These are phyloP conservation scores for Hydractinia echinata DNA, from an alignment of 30 jellyfish, hydroid and myxozoan species.

Conservation along the genomic window DNA sequence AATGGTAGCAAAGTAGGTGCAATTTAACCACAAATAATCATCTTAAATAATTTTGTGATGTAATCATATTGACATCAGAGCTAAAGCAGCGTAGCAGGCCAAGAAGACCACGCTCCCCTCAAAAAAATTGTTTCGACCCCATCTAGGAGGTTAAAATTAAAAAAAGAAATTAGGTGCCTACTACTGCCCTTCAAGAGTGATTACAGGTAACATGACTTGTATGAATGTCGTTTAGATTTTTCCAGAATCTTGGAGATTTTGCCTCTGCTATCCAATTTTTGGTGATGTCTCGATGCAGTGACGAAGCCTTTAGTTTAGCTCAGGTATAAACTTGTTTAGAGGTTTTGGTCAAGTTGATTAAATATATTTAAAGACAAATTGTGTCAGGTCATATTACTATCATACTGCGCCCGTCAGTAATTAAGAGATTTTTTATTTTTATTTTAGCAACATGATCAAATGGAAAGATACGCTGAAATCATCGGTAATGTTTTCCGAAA, in stretches of 20 bases:
- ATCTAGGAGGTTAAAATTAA: not conserved
- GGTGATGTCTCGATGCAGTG: slow-evolving; percentile 83
- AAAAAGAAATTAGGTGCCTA: not conserved
- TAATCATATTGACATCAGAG: too few species aligned
- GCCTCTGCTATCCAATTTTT: slow-evolving; percentile 98
- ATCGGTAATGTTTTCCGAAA: slow-evolving; percentile 36
- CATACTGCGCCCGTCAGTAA: not conserved
- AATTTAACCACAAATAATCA: not conserved
- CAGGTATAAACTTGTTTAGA: slow-evolving; percentile 37
- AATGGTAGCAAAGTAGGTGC: slow-evolving; percentile 84
- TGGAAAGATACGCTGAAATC: slow-evolving; percentile 95
- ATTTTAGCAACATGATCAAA: slow-evolving; percentile 74
- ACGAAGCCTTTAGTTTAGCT: slow-evolving; percentile 91
- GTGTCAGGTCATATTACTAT: too few species aligned
- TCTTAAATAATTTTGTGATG: too few species aligned
- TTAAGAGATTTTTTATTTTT: not conserved
- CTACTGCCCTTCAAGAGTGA: not conserved
- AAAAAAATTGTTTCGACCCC: not conserved
- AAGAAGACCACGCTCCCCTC: too few species aligned
- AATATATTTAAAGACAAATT: too few species aligned
- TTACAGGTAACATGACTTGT: too few species aligned
- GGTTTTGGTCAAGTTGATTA: too few species aligned
- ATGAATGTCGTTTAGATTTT: slow-evolving; percentile 27
- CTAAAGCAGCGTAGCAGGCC: too few species aligned
- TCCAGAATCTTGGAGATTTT: slow-evolving; percentile 94